phyloP scores from a whole-genome alignment of 2,797 vertebrate genomes.

The Spinibarbus caldwelli region DNA sequence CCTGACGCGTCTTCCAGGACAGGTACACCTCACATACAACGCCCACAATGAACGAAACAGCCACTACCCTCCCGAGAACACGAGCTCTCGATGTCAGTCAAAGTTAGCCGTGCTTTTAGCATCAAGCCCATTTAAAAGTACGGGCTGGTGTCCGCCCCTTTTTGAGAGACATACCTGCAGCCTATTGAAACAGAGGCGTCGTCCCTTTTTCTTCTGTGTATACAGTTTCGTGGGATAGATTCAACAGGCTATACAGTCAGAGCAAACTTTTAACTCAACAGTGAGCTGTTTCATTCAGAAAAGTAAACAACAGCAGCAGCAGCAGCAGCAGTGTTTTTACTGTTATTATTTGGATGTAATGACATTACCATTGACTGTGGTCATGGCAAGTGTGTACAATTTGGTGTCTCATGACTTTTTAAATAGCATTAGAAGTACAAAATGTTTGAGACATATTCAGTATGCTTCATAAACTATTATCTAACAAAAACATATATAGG shows the following conservation, averaged over 20 bases:
- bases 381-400: not conserved
- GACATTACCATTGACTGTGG: not conserved
- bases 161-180: slow-evolving; percentile 44
- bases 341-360: not conserved
- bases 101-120: slow-evolving; percentile 4
- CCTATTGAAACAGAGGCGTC: slow-evolving; percentile 49
- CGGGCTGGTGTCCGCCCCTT: slow-evolving; percentile 38
- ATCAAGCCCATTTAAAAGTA: slow-evolving; percentile 44
- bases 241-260: not conserved
- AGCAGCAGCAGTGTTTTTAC: too few species aligned
- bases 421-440: not conserved
- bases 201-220: not conserved
- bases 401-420: not conserved
- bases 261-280: not conserved
- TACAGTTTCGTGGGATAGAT: not conserved
- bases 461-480: not conserved
- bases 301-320: not conserved
- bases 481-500: not conserved
- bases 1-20: slow-evolving; percentile 14
- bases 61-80: slow-evolving; percentile 32
- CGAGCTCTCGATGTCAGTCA: slow-evolving; percentile 42
- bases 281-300: not conserved
- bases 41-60: not conserved
- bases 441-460: not conserved
- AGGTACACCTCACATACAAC: slow-evolving; percentile 38